phyloP scores from a whole-genome alignment of 1,140 invertebrate species.

The Drosophila rufa region DNA sequence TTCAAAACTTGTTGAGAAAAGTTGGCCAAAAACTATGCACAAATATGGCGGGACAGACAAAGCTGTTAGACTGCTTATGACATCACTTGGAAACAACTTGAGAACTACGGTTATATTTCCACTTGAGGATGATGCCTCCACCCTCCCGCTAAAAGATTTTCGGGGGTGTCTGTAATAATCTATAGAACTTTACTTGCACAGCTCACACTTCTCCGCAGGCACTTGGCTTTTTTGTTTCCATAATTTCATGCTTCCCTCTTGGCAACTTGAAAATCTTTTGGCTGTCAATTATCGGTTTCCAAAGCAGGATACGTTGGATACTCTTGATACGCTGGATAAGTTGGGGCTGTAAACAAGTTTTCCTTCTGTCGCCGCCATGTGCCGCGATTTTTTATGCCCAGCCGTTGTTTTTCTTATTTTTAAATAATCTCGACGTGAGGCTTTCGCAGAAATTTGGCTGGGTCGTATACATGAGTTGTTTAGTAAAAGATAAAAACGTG shows the following conservation, averaged over 20 bases:
- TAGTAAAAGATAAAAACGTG: slow-evolving; percentile 74
- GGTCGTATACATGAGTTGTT: slow-evolving; percentile 43
- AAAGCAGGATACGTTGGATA: slow-evolving; percentile 12
- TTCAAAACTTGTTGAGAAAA: slow-evolving; percentile 28
- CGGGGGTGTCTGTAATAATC: slow-evolving; percentile 3
- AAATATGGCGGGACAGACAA: slow-evolving; percentile 47
- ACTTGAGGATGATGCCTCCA: slow-evolving; percentile 47
- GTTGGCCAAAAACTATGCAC: slow-evolving; percentile 44
- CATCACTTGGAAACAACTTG: slow-evolving; percentile 43
- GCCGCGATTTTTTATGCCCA: slow-evolving; percentile 9
- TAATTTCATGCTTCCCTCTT: slow-evolving; percentile 6
- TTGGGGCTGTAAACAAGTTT: slow-evolving; percentile 32
- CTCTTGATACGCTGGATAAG: neutral
- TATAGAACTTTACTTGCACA: neutral
- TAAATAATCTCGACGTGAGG: slow-evolving; percentile 41
- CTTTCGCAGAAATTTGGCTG: slow-evolving; percentile 3
- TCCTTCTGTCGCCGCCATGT: slow-evolving; percentile 1
- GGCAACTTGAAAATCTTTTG: slow-evolving; percentile 15
- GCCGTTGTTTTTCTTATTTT: slow-evolving; percentile 28
- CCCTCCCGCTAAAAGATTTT: neutral
- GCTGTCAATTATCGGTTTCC: slow-evolving; percentile 44
- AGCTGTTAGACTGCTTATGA: slow-evolving; percentile 54
- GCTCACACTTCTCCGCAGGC: slow-evolving; percentile 4
- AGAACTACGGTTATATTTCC: slow-evolving; percentile 39
- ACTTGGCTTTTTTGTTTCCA: slow-evolving; percentile 5